Evolutionary conservation across 2,113 vertebrate species (phyloP), one percentile per base, ranked within the genome.

Genomic region (Petroica traversi): DNA sequence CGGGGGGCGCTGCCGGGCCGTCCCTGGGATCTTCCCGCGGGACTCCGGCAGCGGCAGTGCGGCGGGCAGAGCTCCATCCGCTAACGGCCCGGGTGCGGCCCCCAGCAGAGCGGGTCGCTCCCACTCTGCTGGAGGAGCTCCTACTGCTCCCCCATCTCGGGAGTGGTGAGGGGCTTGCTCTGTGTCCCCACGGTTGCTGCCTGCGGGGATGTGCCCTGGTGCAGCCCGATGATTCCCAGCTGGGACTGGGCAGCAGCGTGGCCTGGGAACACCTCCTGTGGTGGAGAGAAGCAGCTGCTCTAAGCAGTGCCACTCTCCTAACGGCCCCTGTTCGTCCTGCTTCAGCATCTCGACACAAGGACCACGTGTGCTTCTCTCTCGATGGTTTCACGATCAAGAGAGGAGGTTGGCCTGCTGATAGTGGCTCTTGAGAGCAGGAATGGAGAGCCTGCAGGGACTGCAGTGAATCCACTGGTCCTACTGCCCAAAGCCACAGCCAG

Each of bases 31-130:
- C n/a, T n/a, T n/a, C n/a, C n/a, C n/a, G n/a, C n/a, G n/a, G n/a
- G n/a, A n/a, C n/a, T n/a, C n/a, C n/a, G n/a, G n/a, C n/a, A n/a
- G n/a, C n/a, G n/a, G n/a, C n/a, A n/a, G n/a, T n/a, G n/a, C n/a
- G n/a, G n/a, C n/a, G n/a, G n/a, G n/a, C n/a, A n/a, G n/a, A n/a
- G n/a, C n/a, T n/a, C n/a, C n/a, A n/a, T n/a, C n/a, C n/a, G n/a
- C 38, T 2, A 4, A 0, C 12, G 3, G 68, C 43, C 26, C 43
- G 0, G 1, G 23, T 68, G 31, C 24, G 2, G 45, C 9, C 28
- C 41, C 16, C 8, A 2, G 2, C 38, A 0, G 43, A 6, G 48
- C 18, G 8, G 3, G 8, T 61, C 12, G 12, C 24, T 36, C 16
- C n/a, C 40, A 1, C 1, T 2, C 46, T 13, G 33, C 52, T 10